Conservation (phyloP, 2,113 vertebrate species). For the Salvator merianae region DNA sequence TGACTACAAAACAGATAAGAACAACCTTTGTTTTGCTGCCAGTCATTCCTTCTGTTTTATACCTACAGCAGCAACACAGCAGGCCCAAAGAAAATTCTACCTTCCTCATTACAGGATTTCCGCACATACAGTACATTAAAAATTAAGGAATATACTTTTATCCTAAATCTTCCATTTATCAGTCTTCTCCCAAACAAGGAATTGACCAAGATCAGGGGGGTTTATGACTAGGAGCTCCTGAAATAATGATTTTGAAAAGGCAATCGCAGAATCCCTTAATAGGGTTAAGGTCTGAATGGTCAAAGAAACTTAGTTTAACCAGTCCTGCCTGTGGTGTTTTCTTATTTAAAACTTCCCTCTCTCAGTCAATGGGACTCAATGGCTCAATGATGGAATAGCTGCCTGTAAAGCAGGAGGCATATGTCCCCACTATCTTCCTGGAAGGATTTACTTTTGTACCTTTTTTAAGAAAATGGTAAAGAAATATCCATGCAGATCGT, state of each 20-base stretch:
- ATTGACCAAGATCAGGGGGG: neutral
- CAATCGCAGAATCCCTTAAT: neutral
- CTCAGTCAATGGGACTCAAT: too few relatives aligned
- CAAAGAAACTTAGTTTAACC: neutral
- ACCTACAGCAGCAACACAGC: neutral
- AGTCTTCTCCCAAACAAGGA: neutral
- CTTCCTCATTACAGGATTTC: neutral
- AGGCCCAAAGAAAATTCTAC: neutral
- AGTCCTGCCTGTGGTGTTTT: neutral
- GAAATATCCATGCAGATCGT: too few relatives aligned
- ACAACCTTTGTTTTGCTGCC: neutral
- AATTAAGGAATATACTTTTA: neutral
- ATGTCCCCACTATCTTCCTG: too few relatives aligned
- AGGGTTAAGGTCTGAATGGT: neutral
- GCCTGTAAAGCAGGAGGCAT: too few relatives aligned
- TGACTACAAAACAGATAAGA: neutral
- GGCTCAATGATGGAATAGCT: too few relatives aligned
- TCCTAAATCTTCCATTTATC: too few relatives aligned
- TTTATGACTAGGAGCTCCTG: neutral
- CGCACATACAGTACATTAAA: neutral
- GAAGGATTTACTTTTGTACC: too few relatives aligned
- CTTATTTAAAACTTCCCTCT: too few relatives aligned
- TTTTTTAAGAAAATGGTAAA: too few relatives aligned
- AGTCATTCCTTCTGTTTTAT: neutral
- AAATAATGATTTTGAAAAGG: neutral